These are phyloP conservation scores for Numida meleagris DNA, from an alignment of 2,113 vertebrate species.

Conservation along the genomic window DNA sequence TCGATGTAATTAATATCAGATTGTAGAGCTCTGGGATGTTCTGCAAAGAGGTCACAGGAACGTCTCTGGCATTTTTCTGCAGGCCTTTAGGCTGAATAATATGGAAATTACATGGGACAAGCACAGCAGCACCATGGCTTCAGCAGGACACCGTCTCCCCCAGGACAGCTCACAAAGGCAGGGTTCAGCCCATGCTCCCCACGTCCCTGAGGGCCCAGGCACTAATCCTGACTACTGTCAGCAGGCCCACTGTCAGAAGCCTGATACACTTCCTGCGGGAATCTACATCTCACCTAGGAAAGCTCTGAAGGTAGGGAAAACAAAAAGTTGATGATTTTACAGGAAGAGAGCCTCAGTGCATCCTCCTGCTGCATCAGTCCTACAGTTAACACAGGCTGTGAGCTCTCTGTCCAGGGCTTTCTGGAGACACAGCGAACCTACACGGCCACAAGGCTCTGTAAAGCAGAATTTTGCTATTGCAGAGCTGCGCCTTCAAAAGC, in stretches of 20 bases:
- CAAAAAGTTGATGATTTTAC: not conserved
- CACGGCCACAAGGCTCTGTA: accelerated
- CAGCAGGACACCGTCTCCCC: not conserved
- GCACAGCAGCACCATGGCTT: not conserved
- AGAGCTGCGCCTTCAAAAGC: not conserved
- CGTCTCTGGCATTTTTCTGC: not conserved
- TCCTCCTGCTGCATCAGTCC: not conserved
- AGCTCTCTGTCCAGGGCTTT: not conserved
- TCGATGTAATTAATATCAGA: constrained; percentile 56
- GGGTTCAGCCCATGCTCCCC: not conserved
- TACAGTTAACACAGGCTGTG: not conserved
- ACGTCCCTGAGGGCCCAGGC: not conserved
- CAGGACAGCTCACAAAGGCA: not conserved
- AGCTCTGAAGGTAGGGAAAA: not conserved
- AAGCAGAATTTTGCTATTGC: not conserved
- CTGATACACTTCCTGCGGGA: constrained; percentile 8
- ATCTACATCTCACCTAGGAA: not conserved
- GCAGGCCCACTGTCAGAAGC: not conserved
- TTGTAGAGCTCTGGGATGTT: constrained; percentile 9
- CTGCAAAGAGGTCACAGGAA: not conserved
- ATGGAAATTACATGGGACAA: not conserved
- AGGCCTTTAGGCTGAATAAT: not conserved
- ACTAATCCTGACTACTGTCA: not conserved
- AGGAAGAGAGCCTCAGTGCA: not conserved
- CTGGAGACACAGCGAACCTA: not conserved